These are phyloP conservation scores for Prochilodus magdalenae DNA, from an alignment of 2,113 vertebrate species.

Conservation along the genomic window DNA sequence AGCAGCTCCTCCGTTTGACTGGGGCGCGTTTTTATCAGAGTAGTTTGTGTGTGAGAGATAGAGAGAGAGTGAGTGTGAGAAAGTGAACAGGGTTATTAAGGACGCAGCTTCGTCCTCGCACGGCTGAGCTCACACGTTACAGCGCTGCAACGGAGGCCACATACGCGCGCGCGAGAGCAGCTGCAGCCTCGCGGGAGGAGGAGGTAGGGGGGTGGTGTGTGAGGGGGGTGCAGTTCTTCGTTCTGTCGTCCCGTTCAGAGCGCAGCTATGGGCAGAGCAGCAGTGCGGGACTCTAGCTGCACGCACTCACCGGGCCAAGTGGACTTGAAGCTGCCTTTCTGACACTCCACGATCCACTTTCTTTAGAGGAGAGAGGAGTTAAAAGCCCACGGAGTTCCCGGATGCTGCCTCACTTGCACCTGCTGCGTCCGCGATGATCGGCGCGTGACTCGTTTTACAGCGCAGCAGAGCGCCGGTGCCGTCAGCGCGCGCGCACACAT, in stretches of 20 bases:
- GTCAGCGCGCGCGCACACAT: neutral
- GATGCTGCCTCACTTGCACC: conserved; percentile 67
- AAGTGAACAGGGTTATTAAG: conserved; percentile 2
- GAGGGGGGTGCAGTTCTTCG: conserved; percentile 56
- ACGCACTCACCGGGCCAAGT: conserved; percentile 37
- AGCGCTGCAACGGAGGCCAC: conserved; percentile 42
- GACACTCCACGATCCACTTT: neutral
- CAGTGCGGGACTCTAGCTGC: conserved; percentile 67
- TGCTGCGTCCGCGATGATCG: conserved; percentile 73
- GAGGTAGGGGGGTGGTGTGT: conserved; percentile 49
- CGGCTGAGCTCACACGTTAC: conserved; percentile 55
- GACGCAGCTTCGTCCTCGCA: conserved; percentile 44
- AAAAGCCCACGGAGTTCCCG: conserved; percentile 51
- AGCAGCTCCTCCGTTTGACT: neutral
- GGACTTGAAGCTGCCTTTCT: conserved; percentile 34
- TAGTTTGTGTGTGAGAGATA: conserved; percentile 4
- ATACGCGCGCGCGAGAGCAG: conserved; percentile 50
- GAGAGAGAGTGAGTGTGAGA: neutral
- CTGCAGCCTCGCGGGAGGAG: conserved; percentile 64
- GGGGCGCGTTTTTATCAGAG: neutral
- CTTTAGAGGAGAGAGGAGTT: neutral
- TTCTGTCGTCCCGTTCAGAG: conserved; percentile 64
- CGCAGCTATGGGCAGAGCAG: conserved; percentile 63
- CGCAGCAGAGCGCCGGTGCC: conserved; percentile 56
- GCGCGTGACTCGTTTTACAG: conserved; percentile 68